These are phyloP conservation scores for Hyposoter dolosus DNA, from an alignment of 2,888 invertebrate species.

Conservation along the genomic window DNA sequence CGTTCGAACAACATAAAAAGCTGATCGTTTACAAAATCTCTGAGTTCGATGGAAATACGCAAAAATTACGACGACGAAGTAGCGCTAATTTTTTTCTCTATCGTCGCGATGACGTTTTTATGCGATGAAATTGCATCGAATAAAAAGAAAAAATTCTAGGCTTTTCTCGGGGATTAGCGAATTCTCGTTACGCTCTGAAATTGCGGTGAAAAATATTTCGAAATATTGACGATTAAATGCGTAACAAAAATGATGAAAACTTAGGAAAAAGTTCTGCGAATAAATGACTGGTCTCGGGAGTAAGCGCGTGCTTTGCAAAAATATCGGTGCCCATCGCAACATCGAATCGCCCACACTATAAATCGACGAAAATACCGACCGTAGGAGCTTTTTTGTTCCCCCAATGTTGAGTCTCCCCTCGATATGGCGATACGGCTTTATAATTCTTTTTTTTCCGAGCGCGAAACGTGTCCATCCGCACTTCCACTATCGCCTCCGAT, in stretches of 20 bases:
- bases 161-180: not conserved
- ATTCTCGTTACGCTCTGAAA: not conserved
- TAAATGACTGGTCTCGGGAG: not conserved
- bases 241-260: not conserved
- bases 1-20: not conserved
- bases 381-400: conserved; percentile 30
- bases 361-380: conserved; percentile 48
- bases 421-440: conserved; percentile 36
- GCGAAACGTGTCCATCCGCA: conserved; percentile 19
- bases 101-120: no score
- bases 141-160: not conserved
- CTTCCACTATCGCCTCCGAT: conserved; percentile 35
- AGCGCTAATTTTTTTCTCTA: no score
- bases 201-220: not conserved
- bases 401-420: conserved; percentile 9
- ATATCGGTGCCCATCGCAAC: conserved; percentile 54
- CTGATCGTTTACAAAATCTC: no score
- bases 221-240: not conserved
- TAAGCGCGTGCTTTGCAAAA: conserved; percentile 13
- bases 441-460: conserved; percentile 17
- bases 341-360: conserved; percentile 47
- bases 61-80: no score
- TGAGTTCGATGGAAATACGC: no score
- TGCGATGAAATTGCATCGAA: no score
- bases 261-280: not conserved